Evolutionary conservation across 2,113 vertebrate genomes (phyloP).

Genomic region (Tapirus terrestris): DNA sequence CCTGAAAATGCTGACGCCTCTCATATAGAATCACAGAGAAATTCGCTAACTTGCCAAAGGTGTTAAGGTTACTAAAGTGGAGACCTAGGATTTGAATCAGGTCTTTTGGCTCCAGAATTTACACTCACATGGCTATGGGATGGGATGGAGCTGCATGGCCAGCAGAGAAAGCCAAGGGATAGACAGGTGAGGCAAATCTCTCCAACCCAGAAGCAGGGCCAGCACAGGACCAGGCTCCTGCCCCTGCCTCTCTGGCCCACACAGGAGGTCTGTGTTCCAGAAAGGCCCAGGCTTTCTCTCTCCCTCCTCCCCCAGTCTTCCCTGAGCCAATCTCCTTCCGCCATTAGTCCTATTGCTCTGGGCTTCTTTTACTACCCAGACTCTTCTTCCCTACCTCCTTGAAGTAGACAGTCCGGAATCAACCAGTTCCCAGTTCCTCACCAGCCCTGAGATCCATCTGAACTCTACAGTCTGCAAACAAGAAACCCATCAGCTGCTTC

Average conservation of each 20-base stretch:
- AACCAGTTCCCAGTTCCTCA: constrained; percentile 74
- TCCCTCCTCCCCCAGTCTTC: background rate
- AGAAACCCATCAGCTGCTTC: constrained; percentile 91
- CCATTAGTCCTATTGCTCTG: background rate
- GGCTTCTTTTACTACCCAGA: background rate
- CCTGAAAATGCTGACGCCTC: background rate
- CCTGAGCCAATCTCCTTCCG: background rate
- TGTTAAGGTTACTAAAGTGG: too few relatives aligned
- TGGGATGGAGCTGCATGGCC: accelerated
- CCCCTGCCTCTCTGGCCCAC: too few relatives aligned
- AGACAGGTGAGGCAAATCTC: background rate
- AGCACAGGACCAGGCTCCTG: too few relatives aligned
- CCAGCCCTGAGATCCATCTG: constrained; percentile 92
- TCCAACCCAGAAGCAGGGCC: background rate
- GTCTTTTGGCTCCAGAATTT: background rate
- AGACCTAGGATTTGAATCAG: background rate
- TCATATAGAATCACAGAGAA: background rate
- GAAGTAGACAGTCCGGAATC: background rate
- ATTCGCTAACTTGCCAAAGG: background rate
- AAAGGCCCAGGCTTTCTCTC: background rate
- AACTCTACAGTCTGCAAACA: constrained; percentile 92
- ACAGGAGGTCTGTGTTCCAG: background rate
- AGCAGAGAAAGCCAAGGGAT: background rate
- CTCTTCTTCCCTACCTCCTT: background rate
- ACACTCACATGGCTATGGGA: background rate